phyloP scores from a whole-genome alignment of 2,797 vertebrate genomes.

The Schizothorax lantsangensis region DNA sequence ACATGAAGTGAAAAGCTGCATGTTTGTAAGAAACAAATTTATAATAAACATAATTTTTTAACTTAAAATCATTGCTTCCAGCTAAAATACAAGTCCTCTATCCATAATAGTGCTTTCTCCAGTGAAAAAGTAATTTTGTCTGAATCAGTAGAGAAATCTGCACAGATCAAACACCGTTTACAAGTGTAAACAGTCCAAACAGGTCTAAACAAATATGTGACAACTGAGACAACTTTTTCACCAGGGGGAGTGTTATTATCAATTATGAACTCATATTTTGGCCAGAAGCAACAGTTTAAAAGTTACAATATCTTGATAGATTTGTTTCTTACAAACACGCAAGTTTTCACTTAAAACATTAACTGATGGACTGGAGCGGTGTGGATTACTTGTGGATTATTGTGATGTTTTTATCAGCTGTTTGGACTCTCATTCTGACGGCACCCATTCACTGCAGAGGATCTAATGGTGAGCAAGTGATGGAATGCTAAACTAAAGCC shows the following conservation, averaged over 20 bases:
- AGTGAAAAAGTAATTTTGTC: not conserved
- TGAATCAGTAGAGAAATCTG: too few relatives aligned
- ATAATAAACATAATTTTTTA: not conserved
- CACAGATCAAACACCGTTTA: not conserved
- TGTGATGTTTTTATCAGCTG: conserved; percentile 3
- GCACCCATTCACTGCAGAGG: not conserved
- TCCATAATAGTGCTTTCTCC: not conserved
- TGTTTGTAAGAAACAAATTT: not conserved
- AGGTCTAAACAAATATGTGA: not conserved
- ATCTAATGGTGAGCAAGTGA: not conserved
- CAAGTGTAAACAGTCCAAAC: not conserved
- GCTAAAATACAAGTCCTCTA: too few relatives aligned
- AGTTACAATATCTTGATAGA: not conserved
- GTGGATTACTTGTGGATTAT: not conserved
- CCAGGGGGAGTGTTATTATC: not conserved
- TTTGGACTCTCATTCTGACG: not conserved
- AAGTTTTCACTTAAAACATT: not conserved
- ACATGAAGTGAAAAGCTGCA: too few relatives aligned
- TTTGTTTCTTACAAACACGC: too few relatives aligned
- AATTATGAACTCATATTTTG: not conserved
- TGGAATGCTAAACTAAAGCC: not conserved
- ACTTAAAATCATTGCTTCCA: not conserved
- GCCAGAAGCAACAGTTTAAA: not conserved
- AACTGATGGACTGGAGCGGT: not conserved
- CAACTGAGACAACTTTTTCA: not conserved